These are phyloP conservation scores for Mayetiola destructor DNA, from an alignment of 2,888 invertebrate genomes.

Conservation along the genomic window DNA sequence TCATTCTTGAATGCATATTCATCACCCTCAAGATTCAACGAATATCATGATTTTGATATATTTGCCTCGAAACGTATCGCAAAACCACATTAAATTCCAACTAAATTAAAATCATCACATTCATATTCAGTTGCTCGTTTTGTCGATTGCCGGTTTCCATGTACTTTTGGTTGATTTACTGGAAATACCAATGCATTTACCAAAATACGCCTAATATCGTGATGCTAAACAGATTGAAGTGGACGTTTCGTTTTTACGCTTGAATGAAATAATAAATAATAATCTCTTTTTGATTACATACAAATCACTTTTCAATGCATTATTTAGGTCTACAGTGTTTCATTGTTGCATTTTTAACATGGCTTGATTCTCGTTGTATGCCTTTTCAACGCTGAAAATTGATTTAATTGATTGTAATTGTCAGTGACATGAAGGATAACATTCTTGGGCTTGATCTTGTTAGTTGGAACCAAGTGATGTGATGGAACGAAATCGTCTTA, in stretches of 20 bases:
- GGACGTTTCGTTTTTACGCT: not conserved
- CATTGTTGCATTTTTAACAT: not conserved
- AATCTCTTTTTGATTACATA: conserved; percentile 9
- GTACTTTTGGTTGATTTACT: no score
- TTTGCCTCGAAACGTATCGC: no score
- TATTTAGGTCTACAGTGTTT: not conserved
- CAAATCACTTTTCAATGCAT: not conserved
- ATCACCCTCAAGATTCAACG: not conserved
- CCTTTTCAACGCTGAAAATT: conserved; percentile 8
- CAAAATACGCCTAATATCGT: no score
- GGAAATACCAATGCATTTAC: no score
- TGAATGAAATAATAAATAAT: conserved; percentile 8
- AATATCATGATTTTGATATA: no score
- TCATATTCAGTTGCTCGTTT: no score
- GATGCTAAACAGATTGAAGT: not conserved
- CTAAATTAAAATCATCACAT: no score
- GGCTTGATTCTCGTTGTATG: not conserved
- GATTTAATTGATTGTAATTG: conserved; percentile 11
- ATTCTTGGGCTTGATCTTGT: conserved; percentile 1
- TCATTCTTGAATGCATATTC: not conserved
- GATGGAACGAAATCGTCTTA: no score
- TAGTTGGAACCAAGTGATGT: no score
- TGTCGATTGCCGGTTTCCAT: no score
- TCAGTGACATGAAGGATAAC: conserved; percentile 1
- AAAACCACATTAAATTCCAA: no score